Evolutionary conservation across 1,140 invertebrate species (phyloP).

Genomic region (Heterodera schachtii): DNA sequence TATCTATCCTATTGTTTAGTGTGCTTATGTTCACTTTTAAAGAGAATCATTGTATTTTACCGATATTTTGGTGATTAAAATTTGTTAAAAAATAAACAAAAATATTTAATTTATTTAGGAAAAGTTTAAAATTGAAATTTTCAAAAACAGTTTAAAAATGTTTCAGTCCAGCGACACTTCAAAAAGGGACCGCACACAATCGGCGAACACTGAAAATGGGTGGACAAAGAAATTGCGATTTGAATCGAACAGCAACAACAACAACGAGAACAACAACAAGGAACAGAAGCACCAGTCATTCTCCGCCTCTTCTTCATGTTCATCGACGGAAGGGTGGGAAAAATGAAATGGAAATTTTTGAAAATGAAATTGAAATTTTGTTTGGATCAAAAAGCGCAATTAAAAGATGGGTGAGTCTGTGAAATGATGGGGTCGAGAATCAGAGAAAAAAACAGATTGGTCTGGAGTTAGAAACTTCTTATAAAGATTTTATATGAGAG

Average conservation of each 20-base stretch:
- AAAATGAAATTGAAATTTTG: no score
- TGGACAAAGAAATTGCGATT: neutral
- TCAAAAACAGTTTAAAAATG: neutral
- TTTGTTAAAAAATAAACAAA: neutral
- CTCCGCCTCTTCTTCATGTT: neutral
- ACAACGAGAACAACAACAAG: neutral
- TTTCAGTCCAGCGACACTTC: slow-evolving; percentile 13
- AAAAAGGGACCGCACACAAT: slow-evolving; percentile 1
- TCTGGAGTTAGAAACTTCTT: no score
- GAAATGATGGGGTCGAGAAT: no score
- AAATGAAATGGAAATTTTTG: neutral
- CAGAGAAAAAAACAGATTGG: no score
- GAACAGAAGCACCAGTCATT: neutral
- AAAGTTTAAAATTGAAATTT: no score
- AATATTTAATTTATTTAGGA: no score
- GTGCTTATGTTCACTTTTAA: no score
- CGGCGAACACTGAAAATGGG: neutral
- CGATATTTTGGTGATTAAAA: neutral
- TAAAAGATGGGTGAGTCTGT: no score
- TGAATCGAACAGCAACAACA: neutral
- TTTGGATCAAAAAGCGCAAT: no score
- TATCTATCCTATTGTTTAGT: no score
- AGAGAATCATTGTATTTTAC: neutral
- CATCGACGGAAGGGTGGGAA: neutral
- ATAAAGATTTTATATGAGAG: no score